phyloP scores from a whole-genome alignment of 2,888 invertebrate species.

The Microchrysa polita region DNA sequence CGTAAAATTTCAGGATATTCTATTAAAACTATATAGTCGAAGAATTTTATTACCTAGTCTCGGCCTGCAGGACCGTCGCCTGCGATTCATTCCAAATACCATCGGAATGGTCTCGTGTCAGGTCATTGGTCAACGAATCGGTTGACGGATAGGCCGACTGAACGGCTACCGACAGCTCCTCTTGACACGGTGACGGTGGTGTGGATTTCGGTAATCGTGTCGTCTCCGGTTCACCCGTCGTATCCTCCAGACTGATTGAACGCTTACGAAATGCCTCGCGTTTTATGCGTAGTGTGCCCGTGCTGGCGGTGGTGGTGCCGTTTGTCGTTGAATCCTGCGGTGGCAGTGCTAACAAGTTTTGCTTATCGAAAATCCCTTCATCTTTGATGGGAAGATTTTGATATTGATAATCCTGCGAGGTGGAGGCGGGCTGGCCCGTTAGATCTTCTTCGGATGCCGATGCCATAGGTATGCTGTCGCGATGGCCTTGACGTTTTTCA shows the following conservation, averaged over 20 bases:
- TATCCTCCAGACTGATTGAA: conserved; percentile 77
- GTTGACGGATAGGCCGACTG: conserved; percentile 80
- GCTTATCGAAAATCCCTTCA: conserved; percentile 52
- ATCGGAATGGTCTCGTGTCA: conserved; percentile 83
- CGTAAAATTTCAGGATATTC: conserved; percentile 25
- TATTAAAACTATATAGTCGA: not conserved
- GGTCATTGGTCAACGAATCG: conserved; percentile 83
- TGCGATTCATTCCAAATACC: conserved; percentile 92
- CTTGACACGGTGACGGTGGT: conserved; percentile 71
- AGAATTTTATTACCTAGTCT: conserved; percentile 66
- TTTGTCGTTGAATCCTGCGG: conserved; percentile 50
- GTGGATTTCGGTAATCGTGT: conserved; percentile 68
- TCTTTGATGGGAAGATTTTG: conserved; percentile 52
- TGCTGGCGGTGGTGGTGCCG: conserved; percentile 50
- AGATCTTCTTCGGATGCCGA: conserved; percentile 74
- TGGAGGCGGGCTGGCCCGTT: conserved; percentile 48
- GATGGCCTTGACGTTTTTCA: conserved; percentile 67
- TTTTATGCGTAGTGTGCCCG: conserved; percentile 60
- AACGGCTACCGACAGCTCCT: conserved; percentile 67
- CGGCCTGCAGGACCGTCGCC: conserved; percentile 81
- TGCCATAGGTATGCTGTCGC: conserved; percentile 66
- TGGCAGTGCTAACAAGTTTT: conserved; percentile 52
- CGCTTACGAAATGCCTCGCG: conserved; percentile 79
- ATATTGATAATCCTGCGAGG: conserved; percentile 47
- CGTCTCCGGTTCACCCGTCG: conserved; percentile 62